phyloP scores from a whole-genome alignment of 2,113 vertebrate genomes.

The Nannobrachium achirus region DNA sequence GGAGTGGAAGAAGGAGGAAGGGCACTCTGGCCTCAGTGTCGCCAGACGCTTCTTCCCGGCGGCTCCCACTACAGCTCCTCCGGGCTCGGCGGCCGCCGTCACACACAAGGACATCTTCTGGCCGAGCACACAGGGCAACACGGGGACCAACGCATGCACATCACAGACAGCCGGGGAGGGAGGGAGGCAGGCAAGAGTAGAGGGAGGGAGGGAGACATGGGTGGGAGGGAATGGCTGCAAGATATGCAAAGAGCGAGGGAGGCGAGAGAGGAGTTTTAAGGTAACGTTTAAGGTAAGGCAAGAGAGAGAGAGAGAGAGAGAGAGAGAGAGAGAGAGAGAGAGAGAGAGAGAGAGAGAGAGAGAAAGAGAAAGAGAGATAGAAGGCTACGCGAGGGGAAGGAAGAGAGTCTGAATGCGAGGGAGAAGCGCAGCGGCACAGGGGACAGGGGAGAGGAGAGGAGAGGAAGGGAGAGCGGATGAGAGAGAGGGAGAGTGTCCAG shows the following conservation, averaged over 20 bases:
- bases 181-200: neutral
- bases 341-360: neutral
- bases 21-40: conserved; percentile 24
- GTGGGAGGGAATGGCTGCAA: neutral
- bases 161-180: conserved; percentile 13
- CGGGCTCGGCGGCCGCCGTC: conserved; percentile 20
- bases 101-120: conserved; percentile 56
- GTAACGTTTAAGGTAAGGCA: neutral
- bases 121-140: conserved; percentile 15
- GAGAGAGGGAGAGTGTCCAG: conserved; percentile 1
- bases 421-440: neutral
- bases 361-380: neutral
- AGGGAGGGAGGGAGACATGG: neutral
- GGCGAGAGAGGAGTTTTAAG: neutral
- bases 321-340: neutral
- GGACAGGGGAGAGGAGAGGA: neutral
- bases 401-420: neutral
- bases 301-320: conserved; percentile 4
- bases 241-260: conserved; percentile 15
- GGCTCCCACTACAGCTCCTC: conserved; percentile 40
- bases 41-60: conserved; percentile 34
- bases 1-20: conserved; percentile 43
- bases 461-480: neutral
- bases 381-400: neutral
- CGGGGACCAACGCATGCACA: conserved; percentile 23